Base-by-base conservation (phyloP, 1,140 invertebrate species). In the Periplaneta americana region DNA sequence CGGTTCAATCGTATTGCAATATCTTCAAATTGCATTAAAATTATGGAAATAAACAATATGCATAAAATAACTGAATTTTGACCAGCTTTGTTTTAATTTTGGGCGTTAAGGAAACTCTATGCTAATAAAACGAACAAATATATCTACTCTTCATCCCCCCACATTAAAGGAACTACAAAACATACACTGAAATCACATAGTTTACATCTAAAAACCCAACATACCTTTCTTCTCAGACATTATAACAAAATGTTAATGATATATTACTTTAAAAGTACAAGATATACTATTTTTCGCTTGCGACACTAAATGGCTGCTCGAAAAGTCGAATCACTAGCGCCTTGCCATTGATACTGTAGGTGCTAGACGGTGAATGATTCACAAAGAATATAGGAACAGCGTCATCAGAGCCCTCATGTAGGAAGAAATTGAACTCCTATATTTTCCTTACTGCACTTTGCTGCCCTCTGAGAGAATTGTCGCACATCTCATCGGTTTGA, bases 181-280 rank as follows among this genome's bases (percentile, higher is more conserved):
- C 48, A 34, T 39, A 28, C 76, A 78, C 15, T 8, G 3, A 28
- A 31, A 39, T 28, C 36, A 78, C 18, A 78, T 78, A 35, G 13
- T 36, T 36, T 36, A 6, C 13, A 75, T 18, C 18, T 8, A 28
- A 2, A 78, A 78, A 28, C 36, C 34, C 35, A 78, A 31, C 80
- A 77, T 81, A 81, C 80, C 80, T 81, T 81, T 81, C 74, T 81
- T 81, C 77, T 81, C 80, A 18, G 80, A 81, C 80, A 81, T 81
- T 48, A 74, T 28, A 31, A 34, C 31, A 80, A 22, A 80, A 31
- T 74, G 8, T 80, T 80, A 39, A 31, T 17, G 48, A 17, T 34
- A 66, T 32, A 80, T 34, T 11, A 13, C 6, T 32, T 57, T 34
- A 74, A 80, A 74, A 18, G n/a, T 57, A 66, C 39, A 66, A 1